Conservation (phyloP, 1,140 invertebrate species). For the Neodiprion lecontei region DNA sequence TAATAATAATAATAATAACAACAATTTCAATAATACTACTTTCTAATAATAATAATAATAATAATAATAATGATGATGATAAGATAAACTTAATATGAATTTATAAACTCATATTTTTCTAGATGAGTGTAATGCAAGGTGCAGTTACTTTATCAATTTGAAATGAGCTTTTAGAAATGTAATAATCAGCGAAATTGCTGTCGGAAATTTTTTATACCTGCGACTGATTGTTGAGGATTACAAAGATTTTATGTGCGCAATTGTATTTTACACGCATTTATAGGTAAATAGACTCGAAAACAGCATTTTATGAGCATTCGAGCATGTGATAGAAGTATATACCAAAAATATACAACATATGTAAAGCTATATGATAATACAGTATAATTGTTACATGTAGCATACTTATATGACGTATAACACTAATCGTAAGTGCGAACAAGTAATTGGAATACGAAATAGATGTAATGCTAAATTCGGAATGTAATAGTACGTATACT, state of each 20-base stretch:
- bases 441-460: too few relatives aligned
- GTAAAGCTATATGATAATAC: too few relatives aligned
- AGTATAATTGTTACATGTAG: too few relatives aligned
- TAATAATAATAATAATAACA: too few relatives aligned
- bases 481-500: neutral
- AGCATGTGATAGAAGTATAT: conserved; percentile 4
- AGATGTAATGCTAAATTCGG: neutral
- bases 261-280: neutral
- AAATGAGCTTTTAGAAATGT: neutral
- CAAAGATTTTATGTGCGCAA: neutral
- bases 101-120: neutral
- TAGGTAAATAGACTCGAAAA: neutral
- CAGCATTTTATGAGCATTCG: neutral
- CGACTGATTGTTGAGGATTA: neutral
- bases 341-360: neutral
- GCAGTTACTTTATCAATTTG: neutral
- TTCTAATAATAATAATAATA: too few relatives aligned
- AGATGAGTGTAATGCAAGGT: neutral
- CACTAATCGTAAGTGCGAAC: neutral
- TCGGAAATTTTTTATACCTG: neutral
- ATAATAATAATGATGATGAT: too few relatives aligned
- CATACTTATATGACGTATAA: neutral
- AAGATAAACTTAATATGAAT: too few relatives aligned
- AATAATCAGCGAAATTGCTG: neutral
- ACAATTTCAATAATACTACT: too few relatives aligned